phyloP scores from a whole-genome alignment of 2,797 vertebrate species.

The Psittacula echo region DNA sequence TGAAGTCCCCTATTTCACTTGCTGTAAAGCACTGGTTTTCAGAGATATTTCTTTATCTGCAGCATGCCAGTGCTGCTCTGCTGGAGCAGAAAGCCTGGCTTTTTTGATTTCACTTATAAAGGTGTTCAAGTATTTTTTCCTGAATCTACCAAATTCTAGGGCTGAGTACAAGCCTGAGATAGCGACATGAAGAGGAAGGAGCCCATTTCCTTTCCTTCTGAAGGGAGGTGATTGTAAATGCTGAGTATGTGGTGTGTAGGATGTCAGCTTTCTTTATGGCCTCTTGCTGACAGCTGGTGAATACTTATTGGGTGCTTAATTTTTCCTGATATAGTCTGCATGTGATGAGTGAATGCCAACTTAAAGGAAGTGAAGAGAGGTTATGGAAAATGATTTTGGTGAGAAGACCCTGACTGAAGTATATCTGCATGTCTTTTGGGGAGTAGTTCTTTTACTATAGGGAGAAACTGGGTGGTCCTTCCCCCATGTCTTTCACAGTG shows the following conservation, averaged over 20 bases:
- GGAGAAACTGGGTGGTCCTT: background rate
- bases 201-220: background rate
- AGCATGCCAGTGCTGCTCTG: background rate
- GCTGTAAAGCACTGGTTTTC: background rate
- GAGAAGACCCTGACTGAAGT: background rate
- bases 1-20: background rate
- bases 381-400: background rate
- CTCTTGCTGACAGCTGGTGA: background rate
- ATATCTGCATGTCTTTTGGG: background rate
- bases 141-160: background rate
- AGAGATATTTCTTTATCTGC: background rate
- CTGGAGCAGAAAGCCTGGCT: background rate
- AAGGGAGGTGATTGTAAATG: background rate
- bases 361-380: background rate
- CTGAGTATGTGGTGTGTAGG: too few relatives aligned
- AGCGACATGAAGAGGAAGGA: background rate
- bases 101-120: background rate
- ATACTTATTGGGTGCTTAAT: rapidly evolving
- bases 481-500: background rate
- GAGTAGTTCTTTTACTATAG: background rate
- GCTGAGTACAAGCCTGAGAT: background rate
- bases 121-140: background rate
- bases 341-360: background rate
- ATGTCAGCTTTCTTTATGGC: background rate
- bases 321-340: background rate